phyloP scores from a whole-genome alignment of 2,797 vertebrate species.

The Phrynocephalus forsythii region DNA sequence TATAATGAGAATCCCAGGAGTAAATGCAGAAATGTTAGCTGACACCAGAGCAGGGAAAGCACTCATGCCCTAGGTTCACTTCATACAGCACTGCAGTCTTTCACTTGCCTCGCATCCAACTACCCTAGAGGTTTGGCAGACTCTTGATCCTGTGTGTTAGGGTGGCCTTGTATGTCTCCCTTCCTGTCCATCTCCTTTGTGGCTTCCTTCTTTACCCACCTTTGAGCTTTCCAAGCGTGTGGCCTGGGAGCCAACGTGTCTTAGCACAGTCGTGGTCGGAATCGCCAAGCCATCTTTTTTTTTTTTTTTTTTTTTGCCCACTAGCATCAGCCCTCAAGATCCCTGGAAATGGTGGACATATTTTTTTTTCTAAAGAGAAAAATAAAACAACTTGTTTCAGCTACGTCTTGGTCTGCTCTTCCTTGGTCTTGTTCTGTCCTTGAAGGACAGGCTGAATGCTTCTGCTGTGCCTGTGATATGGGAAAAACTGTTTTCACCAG shows the following conservation, averaged over 20 bases:
- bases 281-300: slow-evolving; percentile 37
- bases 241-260: slow-evolving; percentile 11
- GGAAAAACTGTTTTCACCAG: too few species aligned
- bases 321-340: slow-evolving; percentile 51
- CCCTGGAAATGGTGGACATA: slow-evolving; percentile 39
- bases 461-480: too few species aligned
- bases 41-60: slow-evolving; percentile 58
- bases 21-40: slow-evolving; percentile 58
- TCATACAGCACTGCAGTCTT: slow-evolving; percentile 58
- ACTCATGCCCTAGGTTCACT: slow-evolving; percentile 48
- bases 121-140: slow-evolving; percentile 12
- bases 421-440: neutral
- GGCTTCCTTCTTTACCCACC: slow-evolving; percentile 31
- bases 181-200: neutral
- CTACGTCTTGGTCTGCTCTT: slow-evolving; percentile 20
- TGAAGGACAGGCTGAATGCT: too few species aligned
- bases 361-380: slow-evolving; percentile 63
- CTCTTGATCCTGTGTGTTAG: slow-evolving; percentile 46
- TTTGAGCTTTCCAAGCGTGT: slow-evolving; percentile 9
- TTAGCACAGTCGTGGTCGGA: slow-evolving; percentile 30
- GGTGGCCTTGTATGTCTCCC: slow-evolving; percentile 21
- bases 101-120: slow-evolving; percentile 48
- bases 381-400: slow-evolving; percentile 73
- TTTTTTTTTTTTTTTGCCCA: neutral
- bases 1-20: slow-evolving; percentile 51